A percentile compares a stretch with the other conserved stretches of the same genome.
Evolutionary conservation across 2,797 vertebrate genomes (phyloP).

Genomic region (Apogon hyalosoma): DNA sequence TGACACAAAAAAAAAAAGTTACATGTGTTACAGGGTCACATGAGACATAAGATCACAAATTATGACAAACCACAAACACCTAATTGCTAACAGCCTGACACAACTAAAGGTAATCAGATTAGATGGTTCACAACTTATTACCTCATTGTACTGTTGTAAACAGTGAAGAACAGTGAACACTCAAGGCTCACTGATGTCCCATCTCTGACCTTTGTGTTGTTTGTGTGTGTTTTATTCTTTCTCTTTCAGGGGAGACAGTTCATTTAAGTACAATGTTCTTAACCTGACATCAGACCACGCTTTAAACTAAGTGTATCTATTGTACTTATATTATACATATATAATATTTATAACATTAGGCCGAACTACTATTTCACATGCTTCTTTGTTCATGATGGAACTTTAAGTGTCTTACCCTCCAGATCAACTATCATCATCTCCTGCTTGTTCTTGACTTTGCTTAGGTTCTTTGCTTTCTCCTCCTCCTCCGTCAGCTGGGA

Average conservation of each 20-base stretch:
- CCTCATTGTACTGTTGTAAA: conserved; percentile 17
- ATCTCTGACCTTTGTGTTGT: conserved; percentile 15
- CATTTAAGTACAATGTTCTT: neutral
- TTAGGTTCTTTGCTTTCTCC: conserved; percentile 97
- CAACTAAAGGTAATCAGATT: conserved; percentile 36
- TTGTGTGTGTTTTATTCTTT: neutral
- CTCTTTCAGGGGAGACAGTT: neutral
- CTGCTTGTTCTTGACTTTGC: conserved; percentile 97
- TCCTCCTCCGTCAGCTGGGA: conserved; percentile 94
- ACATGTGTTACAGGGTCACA: conserved; percentile 7
- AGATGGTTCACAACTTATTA: conserved; percentile 21
- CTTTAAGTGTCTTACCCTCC: conserved; percentile 85
- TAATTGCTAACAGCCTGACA: conserved; percentile 30
- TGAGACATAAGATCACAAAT: conserved; percentile 4
- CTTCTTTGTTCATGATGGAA: neutral
- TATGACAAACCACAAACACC: conserved; percentile 21
- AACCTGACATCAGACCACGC: neutral
- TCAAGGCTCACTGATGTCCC: conserved; percentile 2
- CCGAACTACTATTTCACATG: neutral
- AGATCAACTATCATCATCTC: conserved; percentile 98
- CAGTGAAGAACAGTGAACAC: neutral
- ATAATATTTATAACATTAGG: too few species aligned
- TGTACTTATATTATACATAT: too few species aligned
- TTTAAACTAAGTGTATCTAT: neutral
- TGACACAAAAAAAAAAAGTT: too few species aligned